Base-by-base conservation (phyloP, 1,140 invertebrate genomes). In the Hyles vespertilio region DNA sequence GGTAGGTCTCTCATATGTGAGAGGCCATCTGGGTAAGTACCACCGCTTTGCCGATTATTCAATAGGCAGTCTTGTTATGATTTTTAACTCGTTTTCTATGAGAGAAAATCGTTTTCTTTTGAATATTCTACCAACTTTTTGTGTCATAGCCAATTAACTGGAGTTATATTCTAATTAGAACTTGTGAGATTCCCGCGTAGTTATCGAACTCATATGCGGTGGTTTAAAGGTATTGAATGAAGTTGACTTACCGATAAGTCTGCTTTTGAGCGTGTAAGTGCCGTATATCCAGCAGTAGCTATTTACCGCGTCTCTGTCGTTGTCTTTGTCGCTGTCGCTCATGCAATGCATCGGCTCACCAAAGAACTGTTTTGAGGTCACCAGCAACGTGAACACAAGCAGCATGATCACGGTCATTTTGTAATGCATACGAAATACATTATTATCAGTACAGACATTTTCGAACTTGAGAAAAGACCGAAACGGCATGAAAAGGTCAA, bases 261-360 rank as follows among this genome's bases (percentile, higher is more conserved):
- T 79, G 58, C 91, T 88, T 61, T 87, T 84, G 3, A 93, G 69
- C 0, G 93, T 94, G 69, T 93, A 95, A 1, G 94, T 95, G 51
- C 94, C 93, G 72, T 94, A 92, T 45, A 95, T 94, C 94, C 93
- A 96, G 80, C 95, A 96, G 70, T 92, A 95, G 22, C 92, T 92
- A 62, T 95, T 92, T 44, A 95, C 90, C 40, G 92, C 90, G 62
- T 94, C 89, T 63, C 87, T 87, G 32, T 89, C 73, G 12, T 69
- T 65, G 46, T 89, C 83, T 32, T 75, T 81, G 10, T 89, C 90
- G 45, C 81, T 77, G 10, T 80, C 73, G 11, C 72, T 69, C 68
- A 93, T 91, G 63, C 93, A 94, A 54, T 92, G 87, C 5, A 94
- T 93, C 0, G 93, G 93, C 69, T 94, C 92, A 0, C 93, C 93